A percentile compares a stretch with the other conserved stretches of the same genome.
phyloP scores from a whole-genome alignment of 2,113 vertebrate genomes.

The Bufo bufo region DNA sequence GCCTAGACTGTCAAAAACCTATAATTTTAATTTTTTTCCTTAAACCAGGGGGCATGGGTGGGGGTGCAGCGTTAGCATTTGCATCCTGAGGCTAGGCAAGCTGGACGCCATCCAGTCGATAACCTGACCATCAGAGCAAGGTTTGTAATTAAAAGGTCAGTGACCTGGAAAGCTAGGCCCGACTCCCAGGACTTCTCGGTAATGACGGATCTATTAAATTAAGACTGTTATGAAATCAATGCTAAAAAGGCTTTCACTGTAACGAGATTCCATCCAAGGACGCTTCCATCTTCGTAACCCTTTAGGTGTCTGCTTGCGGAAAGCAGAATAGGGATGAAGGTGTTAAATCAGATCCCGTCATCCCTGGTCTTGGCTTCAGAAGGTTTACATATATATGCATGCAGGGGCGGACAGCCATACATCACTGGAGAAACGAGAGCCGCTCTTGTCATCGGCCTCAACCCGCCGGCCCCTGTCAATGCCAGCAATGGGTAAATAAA shows the following conservation, averaged over 20 bases:
- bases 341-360: background rate
- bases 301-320: background rate
- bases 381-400: background rate
- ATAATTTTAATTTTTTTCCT: constrained; percentile 72
- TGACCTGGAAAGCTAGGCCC: constrained; percentile 82
- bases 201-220: constrained; percentile 84
- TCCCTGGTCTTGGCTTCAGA: background rate
- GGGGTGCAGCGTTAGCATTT: constrained; percentile 69
- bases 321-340: background rate
- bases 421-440: background rate
- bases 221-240: constrained; percentile 88
- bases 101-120: constrained; percentile 81
- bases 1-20: constrained; percentile 66
- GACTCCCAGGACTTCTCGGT: constrained; percentile 78
- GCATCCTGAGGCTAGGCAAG: constrained; percentile 71
- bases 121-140: constrained; percentile 84
- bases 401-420: background rate
- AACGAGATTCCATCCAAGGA: constrained; percentile 83
- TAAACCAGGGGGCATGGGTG: constrained; percentile 61
- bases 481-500: constrained; percentile 5
- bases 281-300: constrained; percentile 70
- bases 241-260: constrained; percentile 86
- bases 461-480: constrained; percentile 5
- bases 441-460: background rate
- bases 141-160: constrained; percentile 88